These are phyloP conservation scores for Seriola dumerili DNA, from an alignment of 2,113 vertebrate species.

Conservation along the genomic window DNA sequence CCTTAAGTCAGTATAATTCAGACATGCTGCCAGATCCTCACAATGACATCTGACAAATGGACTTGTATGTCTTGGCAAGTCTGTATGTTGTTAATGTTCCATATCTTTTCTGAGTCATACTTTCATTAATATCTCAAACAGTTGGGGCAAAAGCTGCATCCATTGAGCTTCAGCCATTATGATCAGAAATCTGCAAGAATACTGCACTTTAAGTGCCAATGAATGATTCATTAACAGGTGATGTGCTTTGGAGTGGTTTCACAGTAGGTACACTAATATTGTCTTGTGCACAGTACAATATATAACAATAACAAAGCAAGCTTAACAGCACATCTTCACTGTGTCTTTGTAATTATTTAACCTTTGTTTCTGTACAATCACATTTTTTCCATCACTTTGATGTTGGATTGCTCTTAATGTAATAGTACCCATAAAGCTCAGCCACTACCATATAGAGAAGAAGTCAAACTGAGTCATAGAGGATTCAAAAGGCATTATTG, in stretches of 20 bases:
- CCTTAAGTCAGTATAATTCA: neutral
- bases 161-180: neutral
- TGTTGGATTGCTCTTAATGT: too few species aligned
- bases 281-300: neutral
- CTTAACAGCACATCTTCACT: neutral
- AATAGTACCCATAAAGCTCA: too few species aligned
- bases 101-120: constrained; percentile 21
- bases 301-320: neutral
- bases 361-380: neutral
- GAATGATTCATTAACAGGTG: constrained; percentile 20
- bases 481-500: too few species aligned
- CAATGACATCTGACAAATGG: neutral
- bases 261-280: neutral
- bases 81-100: neutral
- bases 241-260: constrained; percentile 7
- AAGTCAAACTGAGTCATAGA: too few species aligned
- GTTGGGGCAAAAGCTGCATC: neutral
- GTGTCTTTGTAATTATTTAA: neutral
- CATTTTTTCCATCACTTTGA: too few species aligned
- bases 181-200: neutral
- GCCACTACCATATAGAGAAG: too few species aligned
- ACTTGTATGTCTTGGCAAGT: neutral
- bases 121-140: constrained; percentile 14
- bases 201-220: constrained; percentile 6
- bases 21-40: neutral